Conservation (phyloP, 2,888 invertebrate species). For the Clistopyga incitator region DNA sequence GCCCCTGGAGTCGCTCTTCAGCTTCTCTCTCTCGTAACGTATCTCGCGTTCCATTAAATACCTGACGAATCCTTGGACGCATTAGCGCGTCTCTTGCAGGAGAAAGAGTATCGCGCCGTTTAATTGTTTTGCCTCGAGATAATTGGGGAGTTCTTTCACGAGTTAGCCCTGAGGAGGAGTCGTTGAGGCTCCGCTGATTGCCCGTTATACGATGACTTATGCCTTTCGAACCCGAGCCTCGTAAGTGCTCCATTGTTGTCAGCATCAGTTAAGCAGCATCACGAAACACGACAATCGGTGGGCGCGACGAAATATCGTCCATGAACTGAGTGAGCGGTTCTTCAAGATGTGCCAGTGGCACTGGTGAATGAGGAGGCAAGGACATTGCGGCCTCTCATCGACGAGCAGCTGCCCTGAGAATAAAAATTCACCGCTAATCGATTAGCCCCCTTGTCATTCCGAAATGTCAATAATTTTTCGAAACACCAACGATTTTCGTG, state of each 20-base stretch:
- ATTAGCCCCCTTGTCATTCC: not conserved
- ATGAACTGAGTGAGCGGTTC: constrained; percentile 74
- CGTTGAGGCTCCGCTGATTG: constrained; percentile 72
- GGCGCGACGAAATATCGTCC: constrained; percentile 71
- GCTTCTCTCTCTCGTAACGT: not conserved
- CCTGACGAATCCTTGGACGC: constrained; percentile 46
- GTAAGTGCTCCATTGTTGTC: constrained; percentile 81
- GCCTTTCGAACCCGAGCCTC: constrained; percentile 73
- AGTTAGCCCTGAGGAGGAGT: constrained; percentile 30
- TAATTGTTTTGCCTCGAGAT: constrained; percentile 80
- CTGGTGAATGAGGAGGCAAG: not conserved
- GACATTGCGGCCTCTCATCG: not conserved
- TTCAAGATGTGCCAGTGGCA: constrained; percentile 53
- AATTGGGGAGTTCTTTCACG: constrained; percentile 72
- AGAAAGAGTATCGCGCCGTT: constrained; percentile 64
- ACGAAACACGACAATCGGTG: constrained; percentile 68
- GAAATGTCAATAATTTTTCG: no score
- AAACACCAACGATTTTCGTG: no score
- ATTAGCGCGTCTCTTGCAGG: constrained; percentile 56
- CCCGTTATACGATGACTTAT: constrained; percentile 78
- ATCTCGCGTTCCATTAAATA: not conserved
- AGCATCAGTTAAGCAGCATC: constrained; percentile 54
- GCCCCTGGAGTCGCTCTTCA: not conserved
- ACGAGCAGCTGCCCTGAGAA: not conserved
- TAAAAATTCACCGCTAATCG: not conserved